phyloP scores from a whole-genome alignment of 2,888 invertebrate species.

The Lycaena phlaeas region DNA sequence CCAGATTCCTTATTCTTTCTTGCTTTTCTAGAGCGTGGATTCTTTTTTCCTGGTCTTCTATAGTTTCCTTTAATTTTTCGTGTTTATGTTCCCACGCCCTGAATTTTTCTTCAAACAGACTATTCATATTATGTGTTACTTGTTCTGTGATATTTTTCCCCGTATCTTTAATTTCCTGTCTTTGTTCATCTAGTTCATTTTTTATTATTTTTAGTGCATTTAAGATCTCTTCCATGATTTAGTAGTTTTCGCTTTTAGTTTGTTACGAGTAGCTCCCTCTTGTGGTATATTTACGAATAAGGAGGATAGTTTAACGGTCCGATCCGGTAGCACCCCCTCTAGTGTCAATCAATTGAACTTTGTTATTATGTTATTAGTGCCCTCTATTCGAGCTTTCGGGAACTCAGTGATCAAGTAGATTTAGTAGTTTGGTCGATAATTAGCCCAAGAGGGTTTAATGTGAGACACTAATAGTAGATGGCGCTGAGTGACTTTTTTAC shows the following conservation, averaged over 20 bases:
- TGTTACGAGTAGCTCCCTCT: not conserved
- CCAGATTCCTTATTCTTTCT: constrained; percentile 10
- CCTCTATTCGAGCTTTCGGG: too few species aligned
- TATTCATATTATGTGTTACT: constrained; percentile 14
- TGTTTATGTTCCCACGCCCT: too few species aligned
- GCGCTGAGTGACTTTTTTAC: too few species aligned
- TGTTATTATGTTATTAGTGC: too few species aligned
- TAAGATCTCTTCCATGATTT: constrained; percentile 12
- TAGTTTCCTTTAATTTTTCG: not conserved
- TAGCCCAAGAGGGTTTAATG: too few species aligned
- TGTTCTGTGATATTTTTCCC: constrained; percentile 6
- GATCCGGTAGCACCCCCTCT: too few species aligned
- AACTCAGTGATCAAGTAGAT: too few species aligned
- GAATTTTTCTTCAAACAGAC: constrained; percentile 6
- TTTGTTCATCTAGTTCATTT: constrained; percentile 4
- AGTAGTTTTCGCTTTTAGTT: not conserved
- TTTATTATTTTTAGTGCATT: constrained; percentile 8
- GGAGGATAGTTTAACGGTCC: too few species aligned
- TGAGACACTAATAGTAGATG: too few species aligned
- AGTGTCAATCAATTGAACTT: too few species aligned
- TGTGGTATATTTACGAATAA: too few species aligned
- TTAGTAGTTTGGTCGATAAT: too few species aligned
- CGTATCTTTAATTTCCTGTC: not conserved
- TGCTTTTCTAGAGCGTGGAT: constrained; percentile 12
- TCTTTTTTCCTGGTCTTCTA: constrained; percentile 4